phyloP scores from a whole-genome alignment of 2,113 vertebrate genomes.

The Nesogale talazaci region DNA sequence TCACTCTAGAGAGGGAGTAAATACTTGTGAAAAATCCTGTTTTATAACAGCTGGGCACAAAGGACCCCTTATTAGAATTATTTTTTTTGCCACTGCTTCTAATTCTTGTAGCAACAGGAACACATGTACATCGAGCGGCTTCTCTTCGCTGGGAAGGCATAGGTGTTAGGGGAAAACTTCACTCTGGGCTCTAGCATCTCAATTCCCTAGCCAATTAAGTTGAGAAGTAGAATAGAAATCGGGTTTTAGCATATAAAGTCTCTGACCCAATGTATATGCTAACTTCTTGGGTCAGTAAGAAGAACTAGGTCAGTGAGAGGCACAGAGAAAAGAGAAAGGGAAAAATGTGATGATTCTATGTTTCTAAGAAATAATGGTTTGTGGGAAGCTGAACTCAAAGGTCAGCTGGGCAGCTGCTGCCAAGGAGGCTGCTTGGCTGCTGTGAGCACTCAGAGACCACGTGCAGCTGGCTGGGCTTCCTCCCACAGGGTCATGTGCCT shows the following conservation, averaged over 20 bases:
- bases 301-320: slow-evolving; percentile 60
- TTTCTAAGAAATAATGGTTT: slow-evolving; percentile 75
- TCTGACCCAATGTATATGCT: not conserved
- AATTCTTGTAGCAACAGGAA: slow-evolving; percentile 78
- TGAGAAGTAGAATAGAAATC: not conserved
- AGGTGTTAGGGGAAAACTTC: not conserved
- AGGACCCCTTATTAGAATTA: slow-evolving; percentile 82
- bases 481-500: slow-evolving; percentile 47
- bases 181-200: not conserved
- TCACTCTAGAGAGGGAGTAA: slow-evolving; percentile 77
- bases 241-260: not conserved
- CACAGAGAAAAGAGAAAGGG: slow-evolving; percentile 13
- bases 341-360: slow-evolving; percentile 70
- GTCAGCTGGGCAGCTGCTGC: slow-evolving; percentile 41
- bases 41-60: slow-evolving; percentile 83
- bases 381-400: slow-evolving; percentile 73
- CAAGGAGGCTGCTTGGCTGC: slow-evolving; percentile 46
- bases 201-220: not conserved
- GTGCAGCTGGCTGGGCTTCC: slow-evolving; percentile 21
- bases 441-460: slow-evolving; percentile 42
- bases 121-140: slow-evolving; percentile 74
- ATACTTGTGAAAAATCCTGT: slow-evolving; percentile 78
- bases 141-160: slow-evolving; percentile 60
- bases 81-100: slow-evolving; percentile 64
- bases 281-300: slow-evolving; percentile 51